Conservation (phyloP, 2,113 vertebrate species). For the Protobothrops flavoviridis region DNA sequence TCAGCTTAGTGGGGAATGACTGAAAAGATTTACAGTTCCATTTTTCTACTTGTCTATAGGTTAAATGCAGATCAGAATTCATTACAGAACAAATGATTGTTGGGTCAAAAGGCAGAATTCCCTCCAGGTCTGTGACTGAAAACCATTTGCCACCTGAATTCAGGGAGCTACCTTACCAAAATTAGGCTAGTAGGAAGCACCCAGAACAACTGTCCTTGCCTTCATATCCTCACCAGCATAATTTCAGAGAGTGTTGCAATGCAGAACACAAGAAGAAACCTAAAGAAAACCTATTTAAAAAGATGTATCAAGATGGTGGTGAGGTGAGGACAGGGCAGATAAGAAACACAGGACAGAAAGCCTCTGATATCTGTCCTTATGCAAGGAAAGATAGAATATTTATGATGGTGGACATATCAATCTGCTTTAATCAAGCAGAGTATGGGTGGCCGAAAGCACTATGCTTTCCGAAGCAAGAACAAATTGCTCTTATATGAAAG, state of each 20-base stretch:
- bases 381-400: neutral
- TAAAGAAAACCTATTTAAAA: neutral
- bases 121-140: slow-evolving; percentile 8
- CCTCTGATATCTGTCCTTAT: neutral
- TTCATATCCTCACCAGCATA: slow-evolving; percentile 9
- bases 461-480: neutral
- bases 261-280: neutral
- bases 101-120: slow-evolving; percentile 11
- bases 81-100: slow-evolving; percentile 1
- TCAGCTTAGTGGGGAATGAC: slow-evolving; percentile 22
- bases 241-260: neutral
- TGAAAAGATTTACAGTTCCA: slow-evolving; percentile 44
- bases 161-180: neutral
- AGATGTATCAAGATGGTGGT: neutral
- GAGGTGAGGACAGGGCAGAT: neutral
- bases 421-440: neutral
- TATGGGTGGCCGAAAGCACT: neutral
- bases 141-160: slow-evolving; percentile 4
- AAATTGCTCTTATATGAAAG: neutral
- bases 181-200: neutral
- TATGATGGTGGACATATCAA: neutral
- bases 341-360: neutral
- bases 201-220: neutral
- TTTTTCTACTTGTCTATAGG: neutral
- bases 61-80: slow-evolving; percentile 33